Base-by-base conservation (phyloP, 2,113 vertebrate species). In the Lanius ludovicianus region DNA sequence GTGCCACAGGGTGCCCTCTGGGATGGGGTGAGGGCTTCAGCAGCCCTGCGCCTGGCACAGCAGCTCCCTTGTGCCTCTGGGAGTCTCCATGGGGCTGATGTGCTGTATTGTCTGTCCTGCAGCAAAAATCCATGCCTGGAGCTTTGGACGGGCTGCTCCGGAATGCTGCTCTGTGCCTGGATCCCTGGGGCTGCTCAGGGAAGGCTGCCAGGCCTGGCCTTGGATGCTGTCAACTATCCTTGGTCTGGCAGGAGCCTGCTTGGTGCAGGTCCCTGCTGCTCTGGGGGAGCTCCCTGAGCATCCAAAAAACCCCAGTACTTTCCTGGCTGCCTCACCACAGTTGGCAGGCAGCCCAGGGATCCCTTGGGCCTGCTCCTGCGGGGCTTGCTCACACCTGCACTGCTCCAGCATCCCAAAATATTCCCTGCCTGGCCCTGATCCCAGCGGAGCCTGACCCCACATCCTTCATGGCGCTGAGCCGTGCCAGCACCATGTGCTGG, bases 401-500 rank as follows among this genome's bases (percentile, higher is more conserved):
- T 0, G 3, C 67, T 86, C 75, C 30, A 7, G 69, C 52, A 71
- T 84, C 84, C 75, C 30, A 1, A 74, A 93, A 80, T 0, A 0
- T 30, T 67, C 53, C 63, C 23, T 92, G 4, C 73, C 87, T 89
- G 93, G 92, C 90, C 71, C 3, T 0, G 3, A 30, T 95, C 94
- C 85, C 63, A 42, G n/a, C 1, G 0, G 71, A 63, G 52, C 55
- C 8, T 2, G 4, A 50, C 85, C 68, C 64, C 28, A 8, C 5
- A 30, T 86, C 89, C 76, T 62, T 78, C 27, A 1, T 8, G 39
- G 42, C 1, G 1, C 77, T 11, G 57, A 70, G 49, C 57, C 0
- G 5, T 75, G 79, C 91, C 76, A 65, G 64, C 25, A 4, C 73
- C 1, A 0, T 0, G 0, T 53, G 76, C 76, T 12, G 6, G 10